Evolutionary conservation across 2,113 vertebrate genomes (phyloP), one percentile per base, ranked within the genome.

Genomic region (Lophotis ruficrista): DNA sequence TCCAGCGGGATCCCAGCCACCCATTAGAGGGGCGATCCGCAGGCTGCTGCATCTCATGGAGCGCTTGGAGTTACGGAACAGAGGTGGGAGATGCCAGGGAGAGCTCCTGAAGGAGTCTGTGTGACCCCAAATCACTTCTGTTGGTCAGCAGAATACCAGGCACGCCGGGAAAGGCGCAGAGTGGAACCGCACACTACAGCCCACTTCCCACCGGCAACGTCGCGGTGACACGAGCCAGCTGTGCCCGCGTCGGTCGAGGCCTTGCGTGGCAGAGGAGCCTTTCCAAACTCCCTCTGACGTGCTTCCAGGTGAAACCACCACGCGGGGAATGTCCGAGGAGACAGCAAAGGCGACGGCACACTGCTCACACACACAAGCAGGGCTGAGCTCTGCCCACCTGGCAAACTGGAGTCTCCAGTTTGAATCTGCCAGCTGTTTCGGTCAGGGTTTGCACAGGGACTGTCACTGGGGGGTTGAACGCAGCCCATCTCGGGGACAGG

Each of bases 311-410:
- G 54, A 35, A 69, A 51, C 1, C 38, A 60, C 18, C 31, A 22
- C 0, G 0, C 0, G 2, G 21, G 14, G 7, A 51, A 50, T 0
- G 0, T 2, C 27, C 6, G 2, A 57, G 15, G 24, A 8, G 17
- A 28, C 90, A 53, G 24, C 3, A 37, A 23, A 57, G 22, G 25
- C 1, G 9, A 68, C 12, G 53, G 23, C 9, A 65, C n/a, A 78
- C 9, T 35, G 23, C 16, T 50, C 23, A 15, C 8, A 13, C 2
- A 11, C 1, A 5, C 7, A n/a, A 20, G 18, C 33, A 31, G 33
- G 14, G 73, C 45, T 53, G 18, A 70, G 33, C 14, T 33, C 23
- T 30, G 48, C 33, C 38, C 14, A 16, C 31, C 45, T 15, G 21
- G 23, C 2, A 48, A 69, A n/a, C n/a, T 37, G 23, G 16, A 47